Evolutionary conservation across 2,888 invertebrate genomes (phyloP).

Genomic region (Sarcophaga subvicina): DNA sequence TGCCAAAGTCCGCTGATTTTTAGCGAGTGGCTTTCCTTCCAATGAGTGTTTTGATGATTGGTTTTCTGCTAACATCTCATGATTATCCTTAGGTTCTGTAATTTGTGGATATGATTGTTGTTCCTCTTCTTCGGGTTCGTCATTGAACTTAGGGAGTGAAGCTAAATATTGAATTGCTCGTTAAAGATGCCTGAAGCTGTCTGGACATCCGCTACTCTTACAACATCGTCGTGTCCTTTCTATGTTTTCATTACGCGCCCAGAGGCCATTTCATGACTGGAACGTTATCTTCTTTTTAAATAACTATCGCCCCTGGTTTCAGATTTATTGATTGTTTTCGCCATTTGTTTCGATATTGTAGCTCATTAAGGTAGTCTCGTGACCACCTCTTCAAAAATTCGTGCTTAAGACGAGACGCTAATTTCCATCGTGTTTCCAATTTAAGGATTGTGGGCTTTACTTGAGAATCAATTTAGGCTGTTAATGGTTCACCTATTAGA

Average conservation of each 20-base stretch:
- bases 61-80: no score
- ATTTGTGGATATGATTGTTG: no score
- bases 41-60: no score
- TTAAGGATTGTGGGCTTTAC: background rate
- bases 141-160: background rate
- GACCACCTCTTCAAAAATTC: slow-evolving; percentile 68
- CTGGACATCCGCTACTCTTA: slow-evolving; percentile 17
- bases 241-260: background rate
- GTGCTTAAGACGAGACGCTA: slow-evolving; percentile 51
- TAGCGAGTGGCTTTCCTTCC: no score
- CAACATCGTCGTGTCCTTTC: background rate
- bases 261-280: no score
- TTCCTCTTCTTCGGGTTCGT: slow-evolving; percentile 8
- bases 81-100: no score
- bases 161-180: background rate
- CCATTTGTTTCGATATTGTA: no score
- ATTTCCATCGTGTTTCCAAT: slow-evolving; percentile 47
- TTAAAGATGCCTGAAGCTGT: background rate
- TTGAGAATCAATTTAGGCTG: slow-evolving; percentile 34
- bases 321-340: no score
- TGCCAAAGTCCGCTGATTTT: no score
- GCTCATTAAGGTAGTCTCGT: slow-evolving; percentile 60
- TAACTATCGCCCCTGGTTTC: no score
- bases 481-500: slow-evolving; percentile 48
- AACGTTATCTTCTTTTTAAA: no score